Evolutionary conservation across 2,113 vertebrate genomes (phyloP), one percentile per base, ranked within the genome.

Genomic region (Cacatua alba): DNA sequence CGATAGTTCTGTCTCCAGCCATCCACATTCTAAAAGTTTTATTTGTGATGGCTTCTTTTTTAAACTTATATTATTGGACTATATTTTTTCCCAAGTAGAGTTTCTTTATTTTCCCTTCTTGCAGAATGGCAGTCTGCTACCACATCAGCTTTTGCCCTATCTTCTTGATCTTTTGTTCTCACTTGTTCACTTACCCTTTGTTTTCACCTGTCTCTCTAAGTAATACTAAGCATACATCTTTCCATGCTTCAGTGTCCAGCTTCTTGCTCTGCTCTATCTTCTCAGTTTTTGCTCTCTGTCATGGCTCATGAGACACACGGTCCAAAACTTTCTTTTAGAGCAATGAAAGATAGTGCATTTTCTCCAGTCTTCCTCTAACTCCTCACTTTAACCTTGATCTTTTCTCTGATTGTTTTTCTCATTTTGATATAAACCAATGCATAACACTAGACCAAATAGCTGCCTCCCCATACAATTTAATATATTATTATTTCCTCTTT

Each of bases 221-320:
- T 95, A 94, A 95, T 90, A 82, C 82, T 93, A 75, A 88, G 90
- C 86, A 95, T 96, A 86, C 24, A 91, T 97, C 96, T 96, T 96
- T 92, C 94, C 88, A 91, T 92, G 96, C 90, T 97, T 93, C 96
- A 86, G 57, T 88, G 72, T 96, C 77, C 76, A 86, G 76, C 90
- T 92, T 88, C 86, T 95, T 68, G 18, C 60, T 88, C 82, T 86
- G 44, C 52, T 96, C 60, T 59, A 4, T 90, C 82, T 86, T 92
- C 77, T 93, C 77, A 71, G 72, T 37, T 93, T 95, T 92, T 81
- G 80, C 82, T 93, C 76, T 75, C 63, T 92, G 83, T 96, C 90
- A 94, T 82, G 94, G 86, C 77, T 96, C 86, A 95, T 84, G 77
- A 94, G 80, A 76, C 65, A 93, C 82, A 86, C 0, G 1, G 68